Conservation (phyloP, 64 coral and sea anemone genomes). For the Stylophora pistillata region DNA sequence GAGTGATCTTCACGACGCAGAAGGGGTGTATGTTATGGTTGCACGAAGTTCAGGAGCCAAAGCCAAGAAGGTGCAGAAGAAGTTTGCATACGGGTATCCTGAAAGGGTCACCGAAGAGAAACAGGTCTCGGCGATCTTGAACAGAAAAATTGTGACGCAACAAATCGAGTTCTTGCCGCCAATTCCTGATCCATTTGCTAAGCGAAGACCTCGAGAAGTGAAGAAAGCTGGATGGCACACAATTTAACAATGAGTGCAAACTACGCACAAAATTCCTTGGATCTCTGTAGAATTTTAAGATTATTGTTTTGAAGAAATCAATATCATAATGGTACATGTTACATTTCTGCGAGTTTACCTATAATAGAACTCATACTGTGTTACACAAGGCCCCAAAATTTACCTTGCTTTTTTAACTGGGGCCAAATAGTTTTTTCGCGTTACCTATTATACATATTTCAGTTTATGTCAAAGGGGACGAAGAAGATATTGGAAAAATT, state of each 20-base stretch:
- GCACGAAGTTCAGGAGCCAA: conserved; percentile 32
- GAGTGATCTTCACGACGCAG: conserved; percentile 36
- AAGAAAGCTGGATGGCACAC: conserved; percentile 41
- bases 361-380: too few species aligned
- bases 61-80: conserved; percentile 52
- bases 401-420: too few species aligned
- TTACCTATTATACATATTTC: too few species aligned
- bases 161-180: conserved; percentile 55
- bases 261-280: neutral
- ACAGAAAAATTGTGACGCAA: conserved; percentile 16
- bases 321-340: too few species aligned
- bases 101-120: conserved; percentile 49
- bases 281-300: neutral
- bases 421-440: too few species aligned
- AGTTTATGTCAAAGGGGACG: too few species aligned
- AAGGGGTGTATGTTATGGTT: conserved; percentile 63
- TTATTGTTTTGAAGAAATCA: neutral
- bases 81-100: conserved; percentile 39
- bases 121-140: neutral
- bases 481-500: too few species aligned
- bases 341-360: too few species aligned
- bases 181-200: conserved; percentile 55
- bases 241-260: neutral
- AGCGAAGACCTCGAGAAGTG: conserved; percentile 36
- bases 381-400: too few species aligned